Conservation (phyloP, 2,888 invertebrate species). For the Didymodactylos carnosus region DNA sequence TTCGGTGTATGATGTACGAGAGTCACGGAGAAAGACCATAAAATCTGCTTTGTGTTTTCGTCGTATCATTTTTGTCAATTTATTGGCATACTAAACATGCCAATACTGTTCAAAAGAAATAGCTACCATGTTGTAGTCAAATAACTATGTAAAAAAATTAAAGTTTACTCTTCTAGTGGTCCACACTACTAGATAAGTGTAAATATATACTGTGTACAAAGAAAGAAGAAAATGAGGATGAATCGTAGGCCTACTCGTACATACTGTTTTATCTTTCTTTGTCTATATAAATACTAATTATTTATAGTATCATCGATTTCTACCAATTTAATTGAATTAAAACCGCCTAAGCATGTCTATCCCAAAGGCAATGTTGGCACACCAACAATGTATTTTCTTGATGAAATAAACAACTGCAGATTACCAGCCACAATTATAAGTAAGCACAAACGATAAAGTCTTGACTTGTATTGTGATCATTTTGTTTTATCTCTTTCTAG, state of each 20-base stretch:
- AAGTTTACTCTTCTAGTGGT: no score
- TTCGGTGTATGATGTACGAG: no score
- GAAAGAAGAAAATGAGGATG: background rate
- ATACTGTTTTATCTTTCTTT: background rate
- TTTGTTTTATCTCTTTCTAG: background rate
- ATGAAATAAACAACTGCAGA: conserved; percentile 35
- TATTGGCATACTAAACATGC: no score
- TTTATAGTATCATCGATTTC: background rate
- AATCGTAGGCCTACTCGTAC: no score
- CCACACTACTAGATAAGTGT: no score
- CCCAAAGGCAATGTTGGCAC: conserved; percentile 43
- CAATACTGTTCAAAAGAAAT: no score
- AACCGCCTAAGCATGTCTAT: conserved; percentile 28
- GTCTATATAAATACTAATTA: background rate
- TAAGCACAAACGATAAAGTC: conserved; percentile 30
- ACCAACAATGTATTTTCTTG: conserved; percentile 36
- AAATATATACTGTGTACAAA: no score
- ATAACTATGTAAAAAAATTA: no score
- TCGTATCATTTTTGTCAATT: no score
- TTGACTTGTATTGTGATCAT: conserved; percentile 24
- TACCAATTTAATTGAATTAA: conserved; percentile 23
- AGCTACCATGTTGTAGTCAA: no score
- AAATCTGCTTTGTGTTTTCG: no score
- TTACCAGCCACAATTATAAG: conserved; percentile 36
- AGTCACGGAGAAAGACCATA: no score